These are phyloP conservation scores for Laothoe populi DNA, from an alignment of 2,888 invertebrate genomes.

Conservation along the genomic window DNA sequence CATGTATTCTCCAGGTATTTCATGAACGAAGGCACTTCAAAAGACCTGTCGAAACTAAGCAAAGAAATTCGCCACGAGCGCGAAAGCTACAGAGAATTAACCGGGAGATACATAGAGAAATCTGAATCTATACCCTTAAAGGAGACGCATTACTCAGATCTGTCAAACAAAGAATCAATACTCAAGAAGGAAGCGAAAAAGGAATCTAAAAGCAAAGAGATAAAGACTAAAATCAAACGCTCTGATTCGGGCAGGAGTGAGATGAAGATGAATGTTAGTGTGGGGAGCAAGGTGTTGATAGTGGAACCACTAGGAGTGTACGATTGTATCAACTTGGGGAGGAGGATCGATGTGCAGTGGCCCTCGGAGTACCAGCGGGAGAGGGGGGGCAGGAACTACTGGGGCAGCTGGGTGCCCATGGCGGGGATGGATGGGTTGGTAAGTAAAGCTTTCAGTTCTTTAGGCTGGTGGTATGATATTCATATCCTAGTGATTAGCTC, in stretches of 20 bases:
- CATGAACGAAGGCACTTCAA: slow-evolving; percentile 73
- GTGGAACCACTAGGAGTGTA: slow-evolving; percentile 88
- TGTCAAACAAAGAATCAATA: slow-evolving; percentile 64
- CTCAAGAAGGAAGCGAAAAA: slow-evolving; percentile 65
- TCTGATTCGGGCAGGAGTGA: slow-evolving; percentile 75
- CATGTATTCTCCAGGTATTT: slow-evolving; percentile 60
- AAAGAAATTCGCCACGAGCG: slow-evolving; percentile 79
- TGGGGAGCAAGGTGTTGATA: slow-evolving; percentile 77
- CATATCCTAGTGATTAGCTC: no score
- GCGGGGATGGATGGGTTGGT: slow-evolving; percentile 96
- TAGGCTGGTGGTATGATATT: no score
- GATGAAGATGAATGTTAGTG: slow-evolving; percentile 69
- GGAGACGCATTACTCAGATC: slow-evolving; percentile 69
- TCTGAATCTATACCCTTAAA: slow-evolving; percentile 66
- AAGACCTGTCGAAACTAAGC: slow-evolving; percentile 75
- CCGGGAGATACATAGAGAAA: slow-evolving; percentile 77
- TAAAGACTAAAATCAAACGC: slow-evolving; percentile 74
- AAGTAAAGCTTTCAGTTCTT: slow-evolving; percentile 45
- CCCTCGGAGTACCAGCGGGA: slow-evolving; percentile 95
- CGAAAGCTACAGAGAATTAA: slow-evolving; percentile 76
- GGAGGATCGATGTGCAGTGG: slow-evolving; percentile 97
- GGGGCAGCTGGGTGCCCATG: slow-evolving; percentile 95
- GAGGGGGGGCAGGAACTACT: slow-evolving; percentile 93
- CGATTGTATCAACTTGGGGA: slow-evolving; percentile 95
- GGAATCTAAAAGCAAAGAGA: slow-evolving; percentile 69